phyloP scores from a whole-genome alignment of 2,888 invertebrate genomes.

The Apodemia duryi region DNA sequence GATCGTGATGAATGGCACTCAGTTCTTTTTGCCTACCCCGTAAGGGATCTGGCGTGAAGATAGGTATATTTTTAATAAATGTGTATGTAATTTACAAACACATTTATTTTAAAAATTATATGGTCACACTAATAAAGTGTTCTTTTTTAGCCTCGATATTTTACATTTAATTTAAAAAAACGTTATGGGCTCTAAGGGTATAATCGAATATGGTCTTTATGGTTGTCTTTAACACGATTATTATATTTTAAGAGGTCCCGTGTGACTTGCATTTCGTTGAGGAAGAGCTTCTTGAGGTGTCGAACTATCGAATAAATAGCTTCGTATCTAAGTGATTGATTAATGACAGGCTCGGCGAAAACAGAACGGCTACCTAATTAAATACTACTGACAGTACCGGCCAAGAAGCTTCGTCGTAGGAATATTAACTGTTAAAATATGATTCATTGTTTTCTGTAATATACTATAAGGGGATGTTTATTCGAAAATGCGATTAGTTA shows the following conservation, averaged over 20 bases:
- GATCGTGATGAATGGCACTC: no score
- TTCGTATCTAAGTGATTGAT: constrained; percentile 66
- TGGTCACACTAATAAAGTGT: background rate
- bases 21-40: no score
- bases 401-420: constrained; percentile 43
- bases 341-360: constrained; percentile 71
- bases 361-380: constrained; percentile 70
- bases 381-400: constrained; percentile 50
- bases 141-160: background rate
- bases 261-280: constrained; percentile 72
- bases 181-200: background rate
- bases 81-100: background rate
- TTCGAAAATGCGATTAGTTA: background rate
- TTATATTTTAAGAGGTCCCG: constrained; percentile 73
- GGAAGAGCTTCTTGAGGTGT: constrained; percentile 57
- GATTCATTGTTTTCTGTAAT: constrained; percentile 26
- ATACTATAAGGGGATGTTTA: constrained; percentile 31
- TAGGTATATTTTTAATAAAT: no score
- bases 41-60: no score
- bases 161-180: background rate
- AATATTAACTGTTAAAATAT: constrained; percentile 35
- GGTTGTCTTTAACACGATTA: constrained; percentile 76
- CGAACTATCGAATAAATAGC: constrained; percentile 69
- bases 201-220: constrained; percentile 74
- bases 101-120: background rate